Evolutionary conservation across 2,797 vertebrate species (phyloP).

Genomic region (Acanthurus lineatus): DNA sequence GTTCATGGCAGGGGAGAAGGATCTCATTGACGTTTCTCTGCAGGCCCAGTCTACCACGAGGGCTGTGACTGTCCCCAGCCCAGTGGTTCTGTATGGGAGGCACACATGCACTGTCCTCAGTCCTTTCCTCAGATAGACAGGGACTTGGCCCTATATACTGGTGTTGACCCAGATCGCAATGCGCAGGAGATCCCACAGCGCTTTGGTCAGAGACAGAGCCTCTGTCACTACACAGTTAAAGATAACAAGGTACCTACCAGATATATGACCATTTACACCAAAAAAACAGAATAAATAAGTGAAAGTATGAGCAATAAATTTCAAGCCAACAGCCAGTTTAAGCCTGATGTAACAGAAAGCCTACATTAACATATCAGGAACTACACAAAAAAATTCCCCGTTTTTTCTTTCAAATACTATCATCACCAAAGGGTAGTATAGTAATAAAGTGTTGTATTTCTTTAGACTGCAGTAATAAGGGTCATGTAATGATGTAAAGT

Average conservation of each 20-base stretch:
- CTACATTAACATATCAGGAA: neutral
- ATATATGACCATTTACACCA: neutral
- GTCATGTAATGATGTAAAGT: conserved; percentile 17
- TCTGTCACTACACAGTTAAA: conserved; percentile 97
- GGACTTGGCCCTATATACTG: conserved; percentile 88
- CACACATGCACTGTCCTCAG: conserved; percentile 91
- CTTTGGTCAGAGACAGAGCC: conserved; percentile 95
- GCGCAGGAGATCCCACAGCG: conserved; percentile 92
- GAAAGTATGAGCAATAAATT: no score
- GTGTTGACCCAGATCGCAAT: conserved; percentile 91
- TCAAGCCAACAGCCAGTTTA: neutral
- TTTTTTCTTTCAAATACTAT: conserved; percentile 8
- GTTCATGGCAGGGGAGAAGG: neutral
- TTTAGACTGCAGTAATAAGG: conserved; percentile 10
- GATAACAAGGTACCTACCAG: conserved; percentile 90
- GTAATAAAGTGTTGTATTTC: conserved; percentile 15
- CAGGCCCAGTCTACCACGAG: conserved; percentile 95
- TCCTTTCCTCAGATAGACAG: conserved; percentile 91
- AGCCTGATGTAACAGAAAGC: neutral
- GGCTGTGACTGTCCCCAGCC: conserved; percentile 93
- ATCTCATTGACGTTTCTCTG: neutral
- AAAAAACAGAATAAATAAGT: no score
- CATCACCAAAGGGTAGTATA: neutral
- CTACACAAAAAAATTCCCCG: neutral
- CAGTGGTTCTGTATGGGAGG: conserved; percentile 87